phyloP scores from a whole-genome alignment of 1,140 invertebrate genomes.

The Callitettix versicolor region DNA sequence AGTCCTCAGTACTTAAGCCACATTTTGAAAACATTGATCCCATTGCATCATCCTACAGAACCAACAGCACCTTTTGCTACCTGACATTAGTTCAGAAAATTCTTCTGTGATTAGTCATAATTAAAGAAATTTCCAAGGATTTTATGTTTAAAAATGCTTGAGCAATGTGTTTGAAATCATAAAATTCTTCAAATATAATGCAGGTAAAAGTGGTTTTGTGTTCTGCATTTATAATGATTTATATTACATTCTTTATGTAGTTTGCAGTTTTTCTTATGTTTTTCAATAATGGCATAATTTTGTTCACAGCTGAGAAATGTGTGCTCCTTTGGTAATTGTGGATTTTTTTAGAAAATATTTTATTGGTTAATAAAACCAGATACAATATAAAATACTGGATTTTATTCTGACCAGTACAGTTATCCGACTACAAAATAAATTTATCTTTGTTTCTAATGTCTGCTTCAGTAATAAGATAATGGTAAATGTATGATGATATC shows the following conservation, averaged over 20 bases:
- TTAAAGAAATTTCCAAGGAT: conserved; percentile 6
- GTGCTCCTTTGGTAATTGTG: conserved; percentile 10
- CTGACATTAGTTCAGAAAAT: neutral
- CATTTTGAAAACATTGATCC: conserved; percentile 5
- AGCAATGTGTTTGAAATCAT: conserved; percentile 7
- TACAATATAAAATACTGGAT: conserved; percentile 3
- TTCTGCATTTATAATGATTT: conserved; percentile 1
- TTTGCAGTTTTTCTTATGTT: neutral
- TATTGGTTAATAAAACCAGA: conserved; percentile 1
- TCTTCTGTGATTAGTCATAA: neutral
- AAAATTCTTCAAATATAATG: neutral
- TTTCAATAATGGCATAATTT: conserved; percentile 4
- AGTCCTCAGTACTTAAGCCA: neutral
- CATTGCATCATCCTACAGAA: neutral
- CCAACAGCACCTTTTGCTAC: conserved; percentile 11
- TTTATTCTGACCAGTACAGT: conserved; percentile 8
- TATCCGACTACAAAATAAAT: conserved; percentile 8
- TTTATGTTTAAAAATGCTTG: neutral
- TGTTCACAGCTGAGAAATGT: conserved; percentile 7
- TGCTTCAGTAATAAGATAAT: neutral
- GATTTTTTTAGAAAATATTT: neutral
- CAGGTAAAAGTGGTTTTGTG: conserved; percentile 1
- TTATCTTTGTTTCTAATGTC: neutral
- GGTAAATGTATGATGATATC: neutral
- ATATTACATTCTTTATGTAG: conserved; percentile 1